Percentiles rank a stretch among this genome's conserved stretches.
Conservation (phyloP, 2,797 vertebrate species). For the Silurus aristotelis region DNA sequence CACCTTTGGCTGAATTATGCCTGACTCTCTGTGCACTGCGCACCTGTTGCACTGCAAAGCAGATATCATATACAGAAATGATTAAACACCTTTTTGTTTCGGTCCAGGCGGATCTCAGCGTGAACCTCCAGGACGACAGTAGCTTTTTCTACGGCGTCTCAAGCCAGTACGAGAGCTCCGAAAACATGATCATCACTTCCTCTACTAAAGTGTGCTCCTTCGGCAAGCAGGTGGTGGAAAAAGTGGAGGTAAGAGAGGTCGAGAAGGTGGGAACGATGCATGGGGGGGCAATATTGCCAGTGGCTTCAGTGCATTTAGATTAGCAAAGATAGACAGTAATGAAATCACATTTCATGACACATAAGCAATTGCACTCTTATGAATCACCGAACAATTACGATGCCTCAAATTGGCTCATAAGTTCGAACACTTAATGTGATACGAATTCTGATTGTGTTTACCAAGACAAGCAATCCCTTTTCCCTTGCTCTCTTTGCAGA, state of each 20-base stretch:
- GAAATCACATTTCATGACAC: constrained; percentile 35
- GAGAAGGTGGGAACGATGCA: constrained; percentile 4
- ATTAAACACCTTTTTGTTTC: constrained; percentile 32
- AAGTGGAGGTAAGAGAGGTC: constrained; percentile 86
- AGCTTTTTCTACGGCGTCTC: constrained; percentile 94
- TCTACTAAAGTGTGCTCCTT: constrained; percentile 98
- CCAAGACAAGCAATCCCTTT: not conserved
- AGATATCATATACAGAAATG: constrained; percentile 19
- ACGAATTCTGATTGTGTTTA: constrained; percentile 35
- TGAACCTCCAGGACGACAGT: constrained; percentile 90
- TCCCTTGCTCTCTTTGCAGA: constrained; percentile 69
- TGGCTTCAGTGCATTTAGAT: constrained; percentile 26
- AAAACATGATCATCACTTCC: constrained; percentile 95
- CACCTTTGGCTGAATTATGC: constrained; percentile 27
- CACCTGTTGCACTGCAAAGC: constrained; percentile 41
- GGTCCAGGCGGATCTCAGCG: constrained; percentile 88
- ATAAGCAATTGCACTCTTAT: constrained; percentile 19
- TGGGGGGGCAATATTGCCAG: constrained; percentile 21
- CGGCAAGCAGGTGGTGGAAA: constrained; percentile 97
- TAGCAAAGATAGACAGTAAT: constrained; percentile 35
- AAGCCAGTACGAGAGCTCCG: constrained; percentile 92
- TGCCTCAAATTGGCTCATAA: constrained; percentile 20
- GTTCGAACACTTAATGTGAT: constrained; percentile 23
- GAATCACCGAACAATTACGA: constrained; percentile 40
- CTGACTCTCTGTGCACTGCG: constrained; percentile 21